Evolutionary conservation across 2,113 vertebrate species (phyloP).

Genomic region (Acanthochromis polyacanthus): DNA sequence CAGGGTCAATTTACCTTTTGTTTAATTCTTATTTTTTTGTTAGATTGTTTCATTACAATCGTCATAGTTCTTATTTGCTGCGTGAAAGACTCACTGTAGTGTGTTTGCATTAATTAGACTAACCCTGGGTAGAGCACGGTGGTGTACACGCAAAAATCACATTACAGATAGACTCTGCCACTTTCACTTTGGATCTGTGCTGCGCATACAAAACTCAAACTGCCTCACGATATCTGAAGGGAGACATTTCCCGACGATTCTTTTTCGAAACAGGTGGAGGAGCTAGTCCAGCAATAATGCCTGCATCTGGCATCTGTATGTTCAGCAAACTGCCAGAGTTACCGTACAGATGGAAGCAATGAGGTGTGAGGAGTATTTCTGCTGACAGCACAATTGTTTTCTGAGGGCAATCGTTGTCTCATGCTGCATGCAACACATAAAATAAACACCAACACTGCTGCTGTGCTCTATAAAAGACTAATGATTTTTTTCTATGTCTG

Average conservation of each 20-base stretch:
- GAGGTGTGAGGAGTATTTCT: constrained; percentile 63
- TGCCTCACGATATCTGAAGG: neutral
- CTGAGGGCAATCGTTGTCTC: neutral
- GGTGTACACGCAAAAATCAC: too few species aligned
- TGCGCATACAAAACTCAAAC: neutral
- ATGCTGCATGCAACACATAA: neutral
- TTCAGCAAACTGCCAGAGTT: constrained; percentile 63
- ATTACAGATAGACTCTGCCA: too few species aligned
- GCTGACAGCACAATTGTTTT: constrained; percentile 58
- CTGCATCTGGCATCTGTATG: constrained; percentile 67
- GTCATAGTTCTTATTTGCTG: too few species aligned
- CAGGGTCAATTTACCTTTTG: too few species aligned
- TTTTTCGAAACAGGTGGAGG: constrained; percentile 60
- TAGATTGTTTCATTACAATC: too few species aligned
- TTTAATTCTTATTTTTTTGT: too few species aligned
- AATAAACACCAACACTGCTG: neutral
- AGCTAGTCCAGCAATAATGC: constrained; percentile 55
- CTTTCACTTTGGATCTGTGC: neutral
- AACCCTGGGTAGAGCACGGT: too few species aligned
- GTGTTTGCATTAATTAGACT: neutral
- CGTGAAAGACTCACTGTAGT: neutral
- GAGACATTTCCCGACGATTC: constrained; percentile 20
- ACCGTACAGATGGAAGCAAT: constrained; percentile 71
- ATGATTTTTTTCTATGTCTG: neutral
- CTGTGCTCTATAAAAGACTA: neutral